Percentiles rank a stretch among this genome's conserved stretches.
Conservation (phyloP, 2,113 vertebrate species). For the Peromyscus californicus region DNA sequence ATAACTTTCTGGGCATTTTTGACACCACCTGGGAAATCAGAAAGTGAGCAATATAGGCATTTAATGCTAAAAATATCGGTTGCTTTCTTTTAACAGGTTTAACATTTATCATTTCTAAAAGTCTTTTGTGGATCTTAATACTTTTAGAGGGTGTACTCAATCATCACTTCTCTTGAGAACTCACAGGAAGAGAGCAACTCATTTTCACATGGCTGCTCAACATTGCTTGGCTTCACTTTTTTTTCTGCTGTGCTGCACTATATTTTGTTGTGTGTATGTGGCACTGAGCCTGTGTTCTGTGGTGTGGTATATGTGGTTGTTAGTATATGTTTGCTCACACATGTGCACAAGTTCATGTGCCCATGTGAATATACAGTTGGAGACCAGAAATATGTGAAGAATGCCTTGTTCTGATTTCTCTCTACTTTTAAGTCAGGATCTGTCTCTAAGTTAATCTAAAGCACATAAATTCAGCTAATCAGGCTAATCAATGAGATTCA, state of each 20-base stretch:
- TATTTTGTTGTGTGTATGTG: not conserved
- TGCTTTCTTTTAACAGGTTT: not conserved
- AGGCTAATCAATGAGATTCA: not conserved
- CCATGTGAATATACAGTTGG: not conserved
- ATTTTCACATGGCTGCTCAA: not conserved
- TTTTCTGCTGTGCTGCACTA: not conserved
- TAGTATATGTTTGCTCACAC: not conserved
- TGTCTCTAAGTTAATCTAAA: not conserved
- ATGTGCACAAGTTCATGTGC: not conserved
- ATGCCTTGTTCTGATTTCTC: not conserved
- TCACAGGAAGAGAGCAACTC: not conserved
- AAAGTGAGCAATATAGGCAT: not conserved
- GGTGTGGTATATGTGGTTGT: not conserved
- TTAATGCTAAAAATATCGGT: not conserved
- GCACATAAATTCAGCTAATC: not conserved
- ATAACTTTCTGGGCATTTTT: not conserved
- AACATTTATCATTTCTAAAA: not conserved
- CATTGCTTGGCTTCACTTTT: not conserved
- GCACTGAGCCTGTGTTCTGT: not conserved
- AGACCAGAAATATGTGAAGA: not conserved
- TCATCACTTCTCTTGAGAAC: not conserved
- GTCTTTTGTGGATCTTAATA: not conserved
- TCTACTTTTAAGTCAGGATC: not conserved
- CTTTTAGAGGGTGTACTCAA: not conserved
- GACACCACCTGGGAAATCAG: not conserved